phyloP scores from a whole-genome alignment of 2,113 vertebrate species.

The Pseudorectes ferrugineus region DNA sequence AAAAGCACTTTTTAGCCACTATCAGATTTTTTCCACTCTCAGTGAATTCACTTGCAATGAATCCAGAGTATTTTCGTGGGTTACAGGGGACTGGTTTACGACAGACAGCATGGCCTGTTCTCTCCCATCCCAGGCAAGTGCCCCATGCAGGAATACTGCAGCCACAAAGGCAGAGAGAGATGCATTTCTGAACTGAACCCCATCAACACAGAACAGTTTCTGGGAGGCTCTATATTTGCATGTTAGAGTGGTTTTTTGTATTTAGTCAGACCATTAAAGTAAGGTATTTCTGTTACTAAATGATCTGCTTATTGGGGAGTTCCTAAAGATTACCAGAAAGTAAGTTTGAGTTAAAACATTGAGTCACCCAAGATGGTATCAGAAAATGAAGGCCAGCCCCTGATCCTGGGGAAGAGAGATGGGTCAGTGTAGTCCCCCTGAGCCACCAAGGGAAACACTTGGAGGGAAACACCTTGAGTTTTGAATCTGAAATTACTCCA shows the following conservation, averaged over 20 bases:
- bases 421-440: background rate
- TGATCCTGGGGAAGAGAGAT: background rate
- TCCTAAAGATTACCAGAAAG: background rate
- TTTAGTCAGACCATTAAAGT: background rate
- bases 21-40: rapidly evolving
- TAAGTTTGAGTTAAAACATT: background rate
- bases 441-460: background rate
- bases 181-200: background rate
- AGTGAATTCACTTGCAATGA: background rate
- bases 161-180: background rate
- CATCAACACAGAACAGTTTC: background rate
- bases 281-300: background rate
- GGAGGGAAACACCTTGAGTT: background rate
- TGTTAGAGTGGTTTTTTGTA: background rate
- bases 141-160: background rate
- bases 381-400: background rate
- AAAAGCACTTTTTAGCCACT: background rate
- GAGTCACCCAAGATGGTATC: rapidly evolving
- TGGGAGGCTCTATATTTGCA: background rate
- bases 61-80: rapidly evolving
- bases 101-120: rapidly evolving
- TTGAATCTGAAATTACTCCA: background rate
- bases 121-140: background rate
- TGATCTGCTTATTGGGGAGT: background rate
- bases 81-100: background rate